phyloP scores from a whole-genome alignment of 2,888 invertebrate genomes.

The Amblyjoppa fuscipennis region DNA sequence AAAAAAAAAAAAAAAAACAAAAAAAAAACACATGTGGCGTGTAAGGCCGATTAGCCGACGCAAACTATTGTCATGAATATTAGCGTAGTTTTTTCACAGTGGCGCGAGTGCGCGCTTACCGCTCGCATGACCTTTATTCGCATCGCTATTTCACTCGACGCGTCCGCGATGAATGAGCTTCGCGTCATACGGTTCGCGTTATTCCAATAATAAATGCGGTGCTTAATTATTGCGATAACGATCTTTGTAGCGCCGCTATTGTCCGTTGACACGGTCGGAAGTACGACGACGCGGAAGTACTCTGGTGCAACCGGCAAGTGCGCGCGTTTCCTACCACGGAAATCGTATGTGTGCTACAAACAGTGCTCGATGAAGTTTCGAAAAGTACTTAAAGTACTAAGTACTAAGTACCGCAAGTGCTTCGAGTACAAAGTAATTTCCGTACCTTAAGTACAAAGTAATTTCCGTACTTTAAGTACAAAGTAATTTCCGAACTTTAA shows the following conservation, averaged over 20 bases:
- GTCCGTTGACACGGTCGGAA: background rate
- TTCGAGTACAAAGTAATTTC: too few species aligned
- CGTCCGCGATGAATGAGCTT: background rate
- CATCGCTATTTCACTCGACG: conserved; percentile 7
- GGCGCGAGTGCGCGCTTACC: background rate
- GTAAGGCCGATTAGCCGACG: background rate
- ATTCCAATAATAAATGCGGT: background rate
- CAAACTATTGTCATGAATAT: conserved; percentile 26
- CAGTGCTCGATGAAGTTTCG: too few species aligned
- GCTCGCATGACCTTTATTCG: conserved; percentile 15
- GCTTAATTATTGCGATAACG: conserved; percentile 30
- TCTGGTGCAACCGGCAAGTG: background rate
- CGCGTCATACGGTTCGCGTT: background rate
- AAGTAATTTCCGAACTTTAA: too few species aligned
- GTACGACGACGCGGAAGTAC: conserved; percentile 8
- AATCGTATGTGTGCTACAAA: too few species aligned
- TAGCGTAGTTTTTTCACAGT: conserved; percentile 8
- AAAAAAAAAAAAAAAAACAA: too few species aligned
- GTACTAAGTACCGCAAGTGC: too few species aligned
- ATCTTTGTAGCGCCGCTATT: conserved; percentile 14
- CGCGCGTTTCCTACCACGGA: too few species aligned
- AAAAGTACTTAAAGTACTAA: too few species aligned
- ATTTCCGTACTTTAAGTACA: too few species aligned
- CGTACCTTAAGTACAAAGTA: too few species aligned
- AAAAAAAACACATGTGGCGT: background rate